phyloP scores from a whole-genome alignment of 2,888 invertebrate species.

The Deroplatys truncata region DNA sequence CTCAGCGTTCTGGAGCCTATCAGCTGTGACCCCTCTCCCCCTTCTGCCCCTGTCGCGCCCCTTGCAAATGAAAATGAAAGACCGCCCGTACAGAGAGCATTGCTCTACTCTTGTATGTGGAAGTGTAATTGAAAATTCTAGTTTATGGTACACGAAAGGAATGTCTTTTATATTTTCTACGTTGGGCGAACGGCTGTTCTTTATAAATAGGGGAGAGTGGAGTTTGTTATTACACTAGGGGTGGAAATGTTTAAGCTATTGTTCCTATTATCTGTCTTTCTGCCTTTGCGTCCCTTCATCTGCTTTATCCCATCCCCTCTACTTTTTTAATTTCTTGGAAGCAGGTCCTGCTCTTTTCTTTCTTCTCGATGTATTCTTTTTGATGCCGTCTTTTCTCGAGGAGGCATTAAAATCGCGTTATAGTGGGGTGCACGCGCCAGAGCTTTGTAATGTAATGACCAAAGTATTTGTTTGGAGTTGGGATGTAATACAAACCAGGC shows the following conservation, averaged over 20 bases:
- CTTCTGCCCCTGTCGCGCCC: not conserved
- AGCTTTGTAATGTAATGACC: not conserved
- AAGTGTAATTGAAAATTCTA: slow-evolving; percentile 15
- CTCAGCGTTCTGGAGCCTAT: not conserved
- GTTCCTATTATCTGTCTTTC: not conserved
- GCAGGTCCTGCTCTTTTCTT: not conserved
- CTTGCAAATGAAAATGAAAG: slow-evolving; percentile 7
- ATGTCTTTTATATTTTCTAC: slow-evolving; percentile 15
- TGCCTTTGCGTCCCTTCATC: slow-evolving; percentile 1
- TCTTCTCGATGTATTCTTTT: not conserved
- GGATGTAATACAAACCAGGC: not conserved
- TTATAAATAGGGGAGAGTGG: not conserved
- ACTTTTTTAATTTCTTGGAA: not conserved
- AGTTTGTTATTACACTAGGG: not conserved
- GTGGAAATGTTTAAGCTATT: not conserved
- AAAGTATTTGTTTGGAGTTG: not conserved
- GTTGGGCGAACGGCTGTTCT: slow-evolving; percentile 2
- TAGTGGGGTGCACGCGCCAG: not conserved
- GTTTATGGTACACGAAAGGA: slow-evolving; percentile 17
- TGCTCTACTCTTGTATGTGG: not conserved
- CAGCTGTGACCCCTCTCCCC: slow-evolving; percentile 1
- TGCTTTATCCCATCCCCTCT: not conserved
- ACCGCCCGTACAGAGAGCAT: not conserved
- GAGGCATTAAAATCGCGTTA: not conserved
- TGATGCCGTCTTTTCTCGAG: not conserved